Evolutionary conservation across 2,113 vertebrate genomes (phyloP).

Genomic region (Erythrolamprus reginae): DNA sequence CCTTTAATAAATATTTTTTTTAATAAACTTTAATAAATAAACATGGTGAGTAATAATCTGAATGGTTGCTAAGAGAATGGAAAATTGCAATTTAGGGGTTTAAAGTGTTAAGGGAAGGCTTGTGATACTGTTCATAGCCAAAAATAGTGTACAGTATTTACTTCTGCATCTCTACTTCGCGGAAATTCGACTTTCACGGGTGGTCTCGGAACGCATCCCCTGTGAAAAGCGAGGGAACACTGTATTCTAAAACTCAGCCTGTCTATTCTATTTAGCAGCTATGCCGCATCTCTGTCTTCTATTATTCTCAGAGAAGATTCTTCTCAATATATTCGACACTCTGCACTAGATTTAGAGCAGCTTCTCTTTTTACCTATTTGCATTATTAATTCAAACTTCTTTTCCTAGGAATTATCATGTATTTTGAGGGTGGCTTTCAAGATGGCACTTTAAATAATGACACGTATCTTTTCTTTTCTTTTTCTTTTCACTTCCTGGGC

Average conservation of each 20-base stretch:
- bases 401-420: conserved; percentile 13
- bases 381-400: neutral
- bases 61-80: no score
- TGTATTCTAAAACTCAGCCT: neutral
- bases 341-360: neutral
- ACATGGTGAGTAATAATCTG: no score
- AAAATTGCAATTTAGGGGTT: no score
- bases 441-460: neutral
- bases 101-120: no score
- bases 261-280: neutral
- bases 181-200: no score
- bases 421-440: neutral
- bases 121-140: no score
- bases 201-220: no score
- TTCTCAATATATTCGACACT: neutral
- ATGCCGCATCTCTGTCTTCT: neutral
- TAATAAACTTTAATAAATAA: no score
- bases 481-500: neutral
- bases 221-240: no score
- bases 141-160: no score
- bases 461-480: neutral
- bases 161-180: no score
- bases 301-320: neutral
- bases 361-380: neutral
- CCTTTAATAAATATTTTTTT: no score